These are phyloP conservation scores for Lasioglossum baleicum DNA, from an alignment of 1,140 invertebrate species.

Conservation along the genomic window DNA sequence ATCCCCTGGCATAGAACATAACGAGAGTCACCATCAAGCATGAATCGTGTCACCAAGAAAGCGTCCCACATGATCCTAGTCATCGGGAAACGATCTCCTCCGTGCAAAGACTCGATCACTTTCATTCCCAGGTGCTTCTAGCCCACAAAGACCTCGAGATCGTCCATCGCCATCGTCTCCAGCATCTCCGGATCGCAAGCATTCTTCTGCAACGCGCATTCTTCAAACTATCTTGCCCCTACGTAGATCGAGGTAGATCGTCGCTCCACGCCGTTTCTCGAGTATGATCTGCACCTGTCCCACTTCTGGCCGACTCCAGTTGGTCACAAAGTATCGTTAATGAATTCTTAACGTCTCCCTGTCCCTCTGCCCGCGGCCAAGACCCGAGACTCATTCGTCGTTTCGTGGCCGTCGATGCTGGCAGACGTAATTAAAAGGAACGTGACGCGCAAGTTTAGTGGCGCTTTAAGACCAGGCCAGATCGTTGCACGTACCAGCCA, in stretches of 20 bases:
- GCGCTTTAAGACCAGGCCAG: conserved; percentile 39
- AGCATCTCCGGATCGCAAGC: neutral
- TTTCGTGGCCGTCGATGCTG: conserved; percentile 49
- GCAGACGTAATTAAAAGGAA: conserved; percentile 57
- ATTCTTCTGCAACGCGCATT: neutral
- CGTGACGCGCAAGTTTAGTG: conserved; percentile 54
- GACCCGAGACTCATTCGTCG: neutral
- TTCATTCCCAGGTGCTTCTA: neutral
- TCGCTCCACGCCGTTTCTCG: conserved; percentile 1
- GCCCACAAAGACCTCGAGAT: neutral
- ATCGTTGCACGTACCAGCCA: conserved; percentile 41
- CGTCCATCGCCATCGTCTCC: neutral
- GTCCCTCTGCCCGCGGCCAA: conserved; percentile 5
- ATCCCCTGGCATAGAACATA: too few relatives aligned
- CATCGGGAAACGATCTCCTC: neutral
- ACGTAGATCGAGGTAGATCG: neutral
- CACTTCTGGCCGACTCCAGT: conserved; percentile 20
- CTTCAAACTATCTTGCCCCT: neutral
- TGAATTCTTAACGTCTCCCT: conserved; percentile 36
- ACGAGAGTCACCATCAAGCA: too few relatives aligned
- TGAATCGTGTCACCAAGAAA: too few relatives aligned
- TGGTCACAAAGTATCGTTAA: conserved; percentile 47
- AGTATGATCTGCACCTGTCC: conserved; percentile 46
- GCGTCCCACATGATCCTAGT: too few relatives aligned
- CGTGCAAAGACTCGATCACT: neutral